Evolutionary conservation across 2,113 vertebrate species (phyloP).

Genomic region (Rafetus swinhoei): DNA sequence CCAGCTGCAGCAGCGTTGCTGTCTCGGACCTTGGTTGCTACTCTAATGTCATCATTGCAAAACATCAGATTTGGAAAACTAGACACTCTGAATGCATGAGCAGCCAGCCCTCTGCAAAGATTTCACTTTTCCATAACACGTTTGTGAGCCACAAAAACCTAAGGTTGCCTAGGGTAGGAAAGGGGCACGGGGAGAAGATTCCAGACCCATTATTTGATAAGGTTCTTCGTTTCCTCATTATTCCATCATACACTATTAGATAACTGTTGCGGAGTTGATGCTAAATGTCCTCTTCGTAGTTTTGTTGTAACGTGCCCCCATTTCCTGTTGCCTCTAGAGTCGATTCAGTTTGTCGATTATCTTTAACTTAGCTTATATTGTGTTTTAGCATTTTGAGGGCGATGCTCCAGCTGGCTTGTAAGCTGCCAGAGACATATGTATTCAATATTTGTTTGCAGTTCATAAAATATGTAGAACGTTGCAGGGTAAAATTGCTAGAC

Average conservation of each 20-base stretch:
- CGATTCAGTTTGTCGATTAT: neutral
- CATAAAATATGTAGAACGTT: neutral
- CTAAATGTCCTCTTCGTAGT: neutral
- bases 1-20: slow-evolving; percentile 84
- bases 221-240: neutral
- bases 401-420: neutral
- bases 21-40: slow-evolving; percentile 76
- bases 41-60: slow-evolving; percentile 77
- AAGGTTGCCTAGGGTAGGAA: neutral
- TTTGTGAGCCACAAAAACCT: slow-evolving; percentile 32
- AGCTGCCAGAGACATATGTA: slow-evolving; percentile 37
- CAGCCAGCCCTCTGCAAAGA: slow-evolving; percentile 45
- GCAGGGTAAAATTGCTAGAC: neutral
- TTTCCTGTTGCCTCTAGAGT: neutral
- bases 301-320: neutral
- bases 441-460: neutral
- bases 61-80: slow-evolving; percentile 76
- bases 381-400: slow-evolving; percentile 11
- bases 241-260: neutral
- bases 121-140: slow-evolving; percentile 57
- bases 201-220: neutral
- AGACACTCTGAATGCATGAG: slow-evolving; percentile 71
- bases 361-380: slow-evolving; percentile 8
- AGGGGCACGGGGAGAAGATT: neutral
- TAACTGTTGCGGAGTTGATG: neutral